Percentiles rank a stretch among this genome's conserved stretches.
Evolutionary conservation across 2,797 vertebrate species (phyloP).

Genomic region (Babyrousa celebensis): DNA sequence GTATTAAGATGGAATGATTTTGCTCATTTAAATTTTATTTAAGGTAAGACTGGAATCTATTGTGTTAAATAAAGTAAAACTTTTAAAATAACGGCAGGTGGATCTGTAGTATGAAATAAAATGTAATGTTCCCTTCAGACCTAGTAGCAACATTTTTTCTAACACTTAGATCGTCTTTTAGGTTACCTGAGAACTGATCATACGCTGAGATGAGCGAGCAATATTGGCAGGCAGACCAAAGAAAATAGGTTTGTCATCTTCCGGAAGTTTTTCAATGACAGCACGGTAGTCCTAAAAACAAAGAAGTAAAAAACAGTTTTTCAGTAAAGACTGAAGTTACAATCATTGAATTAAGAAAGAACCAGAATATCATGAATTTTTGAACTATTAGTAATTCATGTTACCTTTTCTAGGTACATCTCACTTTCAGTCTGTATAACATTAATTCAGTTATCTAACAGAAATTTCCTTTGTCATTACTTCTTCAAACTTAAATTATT

Average conservation of each 20-base stretch:
- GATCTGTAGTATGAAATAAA: neutral
- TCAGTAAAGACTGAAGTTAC: neutral
- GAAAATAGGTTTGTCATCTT: constrained; percentile 97
- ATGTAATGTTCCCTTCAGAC: neutral
- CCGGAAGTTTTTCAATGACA: constrained; percentile 96
- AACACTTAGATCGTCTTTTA: neutral
- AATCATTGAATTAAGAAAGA: neutral
- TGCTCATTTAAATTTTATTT: constrained; percentile 29
- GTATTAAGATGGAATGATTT: constrained; percentile 19
- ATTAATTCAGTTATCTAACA: neutral
- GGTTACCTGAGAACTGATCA: constrained; percentile 96
- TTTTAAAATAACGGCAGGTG: neutral
- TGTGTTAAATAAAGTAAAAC: neutral
- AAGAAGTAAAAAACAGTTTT: neutral
- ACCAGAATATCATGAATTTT: neutral
- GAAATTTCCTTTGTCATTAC: neutral
- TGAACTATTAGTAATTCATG: neutral
- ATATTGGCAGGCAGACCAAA: constrained; percentile 98
- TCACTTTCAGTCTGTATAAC: neutral
- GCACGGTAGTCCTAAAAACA: constrained; percentile 95
- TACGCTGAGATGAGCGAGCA: constrained; percentile 97
- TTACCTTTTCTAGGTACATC: neutral
- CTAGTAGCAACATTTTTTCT: neutral
- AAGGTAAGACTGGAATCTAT: constrained; percentile 35
- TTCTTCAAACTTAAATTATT: constrained; percentile 43